phyloP scores from a whole-genome alignment of 2,888 invertebrate species.

The Eupithecia subumbrata region DNA sequence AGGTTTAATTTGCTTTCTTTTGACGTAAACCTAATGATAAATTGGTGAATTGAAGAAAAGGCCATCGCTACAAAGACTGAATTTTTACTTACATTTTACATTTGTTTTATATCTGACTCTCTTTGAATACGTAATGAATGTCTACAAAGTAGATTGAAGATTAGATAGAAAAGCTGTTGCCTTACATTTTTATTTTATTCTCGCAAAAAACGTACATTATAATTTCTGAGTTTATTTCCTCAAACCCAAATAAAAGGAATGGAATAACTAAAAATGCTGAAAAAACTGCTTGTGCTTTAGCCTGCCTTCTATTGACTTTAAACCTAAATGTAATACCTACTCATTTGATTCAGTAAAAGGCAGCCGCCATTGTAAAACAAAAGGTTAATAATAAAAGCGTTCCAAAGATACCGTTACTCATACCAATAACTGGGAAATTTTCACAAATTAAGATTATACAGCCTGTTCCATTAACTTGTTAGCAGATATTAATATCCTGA shows the following conservation, averaged over 20 bases:
- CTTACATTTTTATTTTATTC: slow-evolving; percentile 27
- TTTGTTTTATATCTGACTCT: slow-evolving; percentile 39
- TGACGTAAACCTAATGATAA: slow-evolving; percentile 46
- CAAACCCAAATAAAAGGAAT: neutral
- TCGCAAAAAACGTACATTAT: slow-evolving; percentile 4
- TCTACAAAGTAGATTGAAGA: slow-evolving; percentile 38
- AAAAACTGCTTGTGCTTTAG: neutral
- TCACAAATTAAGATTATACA: slow-evolving; percentile 29
- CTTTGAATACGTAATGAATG: slow-evolving; percentile 44
- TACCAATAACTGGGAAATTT: slow-evolving; percentile 20
- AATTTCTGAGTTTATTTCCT: slow-evolving; percentile 8
- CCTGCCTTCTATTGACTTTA: neutral
- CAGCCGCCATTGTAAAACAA: neutral
- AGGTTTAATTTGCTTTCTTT: slow-evolving; percentile 45
- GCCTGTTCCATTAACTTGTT: slow-evolving; percentile 41
- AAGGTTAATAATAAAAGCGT: neutral
- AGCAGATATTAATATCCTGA: slow-evolving; percentile 40
- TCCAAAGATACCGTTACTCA: slow-evolving; percentile 21
- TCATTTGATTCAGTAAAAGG: neutral
- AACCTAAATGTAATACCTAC: neutral
- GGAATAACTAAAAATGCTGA: neutral
- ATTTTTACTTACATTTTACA: slow-evolving; percentile 43
- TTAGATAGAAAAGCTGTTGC: slow-evolving; percentile 36
- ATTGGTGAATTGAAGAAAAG: slow-evolving; percentile 43
- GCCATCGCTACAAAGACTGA: slow-evolving; percentile 43